A percentile compares a stretch with the other conserved stretches of the same genome.
Conservation (phyloP, 2,888 invertebrate genomes). For the Cantharis flavilabris region DNA sequence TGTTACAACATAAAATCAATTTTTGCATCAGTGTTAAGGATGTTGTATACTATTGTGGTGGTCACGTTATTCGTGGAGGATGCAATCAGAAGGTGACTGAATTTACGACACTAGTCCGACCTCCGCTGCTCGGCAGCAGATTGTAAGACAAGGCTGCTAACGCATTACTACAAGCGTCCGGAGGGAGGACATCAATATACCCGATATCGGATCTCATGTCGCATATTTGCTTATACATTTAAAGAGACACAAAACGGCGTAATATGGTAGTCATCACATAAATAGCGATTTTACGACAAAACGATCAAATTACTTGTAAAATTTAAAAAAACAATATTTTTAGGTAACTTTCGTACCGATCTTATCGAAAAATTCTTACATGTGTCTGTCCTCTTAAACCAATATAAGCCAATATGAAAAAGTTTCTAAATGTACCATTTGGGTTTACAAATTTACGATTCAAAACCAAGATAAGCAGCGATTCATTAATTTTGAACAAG, state of each 20-base stretch:
- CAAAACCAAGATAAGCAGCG: not conserved
- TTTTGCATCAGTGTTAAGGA: conserved; percentile 16
- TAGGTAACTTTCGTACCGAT: not conserved
- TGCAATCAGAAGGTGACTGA: conserved; percentile 38
- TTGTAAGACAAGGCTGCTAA: conserved; percentile 51
- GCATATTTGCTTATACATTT: conserved; percentile 54
- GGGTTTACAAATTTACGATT: not conserved
- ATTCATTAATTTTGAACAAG: not conserved
- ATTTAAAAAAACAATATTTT: not conserved
- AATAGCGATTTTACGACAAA: conserved; percentile 32
- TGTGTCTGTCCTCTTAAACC: not conserved
- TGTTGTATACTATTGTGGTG: conserved; percentile 27
- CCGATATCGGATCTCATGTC: conserved; percentile 53
- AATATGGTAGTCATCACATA: conserved; percentile 54
- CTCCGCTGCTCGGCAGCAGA: conserved; percentile 48
- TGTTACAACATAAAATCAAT: conserved; percentile 7
- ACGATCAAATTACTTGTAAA: not conserved
- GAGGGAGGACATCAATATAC: conserved; percentile 53
- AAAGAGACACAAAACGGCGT: conserved; percentile 48
- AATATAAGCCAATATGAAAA: not conserved
- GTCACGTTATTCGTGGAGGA: conserved; percentile 42
- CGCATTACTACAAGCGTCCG: conserved; percentile 50
- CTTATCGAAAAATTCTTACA: not conserved
- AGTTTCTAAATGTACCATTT: not conserved
- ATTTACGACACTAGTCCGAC: conserved; percentile 42